Base-by-base conservation (phyloP, 1,140 invertebrate species). In the Drosophila arizonae region DNA sequence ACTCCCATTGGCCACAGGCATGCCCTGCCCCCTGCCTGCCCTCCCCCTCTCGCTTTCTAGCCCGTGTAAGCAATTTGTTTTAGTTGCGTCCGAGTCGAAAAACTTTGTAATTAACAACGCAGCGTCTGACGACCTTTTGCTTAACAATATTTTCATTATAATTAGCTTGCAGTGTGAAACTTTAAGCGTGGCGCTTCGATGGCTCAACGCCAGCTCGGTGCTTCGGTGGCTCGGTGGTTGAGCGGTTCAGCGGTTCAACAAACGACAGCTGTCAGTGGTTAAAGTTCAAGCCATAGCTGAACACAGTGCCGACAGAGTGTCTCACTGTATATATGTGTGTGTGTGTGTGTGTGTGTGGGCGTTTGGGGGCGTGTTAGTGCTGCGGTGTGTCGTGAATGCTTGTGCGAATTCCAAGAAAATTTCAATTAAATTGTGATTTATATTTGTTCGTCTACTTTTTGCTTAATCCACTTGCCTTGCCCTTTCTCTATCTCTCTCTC, bases 41-140 rank as follows among this genome's bases (percentile, higher is more conserved):
- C 2, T 21, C 5, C 45, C 4, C 10, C 5, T 6, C 10, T 10
- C 21, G 21, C 21, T 24, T 24, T 24, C 21, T 24, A 24, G 8
- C 4, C 10, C 10, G 17, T 72, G 55, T 68, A 68, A 67, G 64
- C 61, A 72, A 68, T 72, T 72, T 72, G 70, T 55, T 72, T 55
- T 72, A 72, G 70, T 72, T 72, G 70, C 64, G 70, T 58, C 56
- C 70, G 56, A 72, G 64, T 72, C 70, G 48, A 62, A 72, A 39
- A 72, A 72, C 70, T 72, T 72, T 72, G 64, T 72, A 72, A 72
- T 72, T 67, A 72, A 72, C 70, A 72, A 68, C 70, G 56, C 55
- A 43, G 51, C 67, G 60, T 56, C 68, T 39, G 65, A 46, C 70
- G 70, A 72, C 70, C 70, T 62, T 72, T 72, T 61, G 48, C 43